Evolutionary conservation across 2,797 vertebrate genomes (phyloP).

Genomic region (Pantherophis alleghaniensis): DNA sequence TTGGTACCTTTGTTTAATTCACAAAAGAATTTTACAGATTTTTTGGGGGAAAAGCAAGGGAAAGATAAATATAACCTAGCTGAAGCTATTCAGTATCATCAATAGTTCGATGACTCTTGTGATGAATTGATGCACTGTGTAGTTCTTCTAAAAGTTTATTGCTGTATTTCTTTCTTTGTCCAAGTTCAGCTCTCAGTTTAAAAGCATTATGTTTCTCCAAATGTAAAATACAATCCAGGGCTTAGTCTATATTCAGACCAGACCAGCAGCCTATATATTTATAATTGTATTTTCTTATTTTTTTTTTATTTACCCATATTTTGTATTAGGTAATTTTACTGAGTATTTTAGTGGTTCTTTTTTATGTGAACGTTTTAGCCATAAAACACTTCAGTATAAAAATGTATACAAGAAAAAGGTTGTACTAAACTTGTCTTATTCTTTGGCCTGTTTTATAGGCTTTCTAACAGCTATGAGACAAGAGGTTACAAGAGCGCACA

Average conservation of each 20-base stretch:
- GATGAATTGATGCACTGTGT: neutral
- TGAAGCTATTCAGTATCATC: neutral
- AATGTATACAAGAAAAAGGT: neutral
- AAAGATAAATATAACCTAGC: neutral
- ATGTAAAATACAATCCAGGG: neutral
- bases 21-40: neutral
- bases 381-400: neutral
- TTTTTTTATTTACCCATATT: neutral
- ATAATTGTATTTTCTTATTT: neutral
- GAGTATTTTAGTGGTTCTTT: neutral
- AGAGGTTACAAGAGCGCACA: constrained; percentile 82
- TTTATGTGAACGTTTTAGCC: neutral
- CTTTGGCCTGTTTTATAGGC: constrained; percentile 62
- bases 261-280: neutral
- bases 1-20: neutral
- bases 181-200: neutral
- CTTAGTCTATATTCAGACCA: neutral
- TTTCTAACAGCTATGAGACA: constrained; percentile 87
- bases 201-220: neutral
- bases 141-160: constrained; percentile 1
- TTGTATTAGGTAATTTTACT: neutral
- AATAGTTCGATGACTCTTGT: neutral
- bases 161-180: neutral
- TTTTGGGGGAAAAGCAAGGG: neutral
- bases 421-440: neutral